These are phyloP conservation scores for Urophycis tenuis DNA, from an alignment of 2,797 vertebrate genomes.

Conservation along the genomic window DNA sequence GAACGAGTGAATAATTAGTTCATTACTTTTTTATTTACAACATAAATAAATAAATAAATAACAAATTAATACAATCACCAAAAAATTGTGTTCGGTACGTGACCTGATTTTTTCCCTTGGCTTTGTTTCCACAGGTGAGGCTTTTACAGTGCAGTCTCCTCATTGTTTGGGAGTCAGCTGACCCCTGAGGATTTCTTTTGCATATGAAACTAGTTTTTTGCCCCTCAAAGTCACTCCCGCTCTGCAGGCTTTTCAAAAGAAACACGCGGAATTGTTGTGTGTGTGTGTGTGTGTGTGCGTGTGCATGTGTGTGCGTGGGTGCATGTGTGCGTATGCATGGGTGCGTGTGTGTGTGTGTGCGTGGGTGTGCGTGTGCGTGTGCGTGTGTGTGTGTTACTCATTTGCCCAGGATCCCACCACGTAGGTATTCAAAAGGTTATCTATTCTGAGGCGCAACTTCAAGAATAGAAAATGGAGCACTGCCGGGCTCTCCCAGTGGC, in stretches of 20 bases:
- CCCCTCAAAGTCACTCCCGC: slow-evolving; percentile 24
- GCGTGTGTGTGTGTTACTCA: slow-evolving; percentile 59
- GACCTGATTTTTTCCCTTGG: background rate
- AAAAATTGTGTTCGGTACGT: background rate
- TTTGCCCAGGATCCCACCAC: slow-evolving; percentile 43
- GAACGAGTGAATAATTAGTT: background rate
- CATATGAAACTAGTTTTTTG: slow-evolving; percentile 38
- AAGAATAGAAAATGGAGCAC: slow-evolving; percentile 36
- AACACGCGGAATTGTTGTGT: slow-evolving; percentile 34
- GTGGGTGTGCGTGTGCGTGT: background rate
- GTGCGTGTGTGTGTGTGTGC: no score
- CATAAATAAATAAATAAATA: background rate
- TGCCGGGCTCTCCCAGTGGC: background rate
- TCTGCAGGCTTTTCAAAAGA: slow-evolving; percentile 25
- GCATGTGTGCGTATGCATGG: no score
- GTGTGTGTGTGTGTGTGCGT: background rate
- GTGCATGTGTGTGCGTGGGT: no score
- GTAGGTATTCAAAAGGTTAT: slow-evolving; percentile 54
- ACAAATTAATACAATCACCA: background rate
- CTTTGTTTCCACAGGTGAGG: background rate
- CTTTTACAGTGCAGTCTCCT: background rate
- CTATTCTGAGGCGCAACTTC: slow-evolving; percentile 60
- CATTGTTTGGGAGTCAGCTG: background rate
- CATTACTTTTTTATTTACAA: no score
- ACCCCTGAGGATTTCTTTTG: background rate